phyloP scores from a whole-genome alignment of 1,140 invertebrate species.

The Drosophila pruinosa region DNA sequence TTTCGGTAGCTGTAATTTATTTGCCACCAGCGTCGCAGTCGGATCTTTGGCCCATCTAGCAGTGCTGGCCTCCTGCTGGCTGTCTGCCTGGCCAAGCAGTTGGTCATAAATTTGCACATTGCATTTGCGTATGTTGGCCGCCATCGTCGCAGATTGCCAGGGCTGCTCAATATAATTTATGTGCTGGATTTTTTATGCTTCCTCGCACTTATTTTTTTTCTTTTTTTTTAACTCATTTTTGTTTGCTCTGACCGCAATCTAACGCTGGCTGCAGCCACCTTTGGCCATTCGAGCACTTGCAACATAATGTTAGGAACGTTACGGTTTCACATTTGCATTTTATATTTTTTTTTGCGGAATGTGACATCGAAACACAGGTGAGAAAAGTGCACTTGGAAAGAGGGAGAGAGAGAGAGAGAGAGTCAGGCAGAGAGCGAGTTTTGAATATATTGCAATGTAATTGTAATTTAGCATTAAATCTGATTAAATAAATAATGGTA shows the following conservation, averaged over 20 bases:
- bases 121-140: constrained; percentile 66
- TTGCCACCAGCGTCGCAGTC: too few relatives aligned
- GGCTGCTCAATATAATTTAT: constrained; percentile 52
- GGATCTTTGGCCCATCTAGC: too few relatives aligned
- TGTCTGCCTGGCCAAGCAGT: constrained; percentile 14
- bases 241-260: not conserved
- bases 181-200: constrained; percentile 67
- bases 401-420: too few relatives aligned
- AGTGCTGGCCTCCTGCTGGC: not conserved
- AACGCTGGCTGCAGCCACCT: not conserved
- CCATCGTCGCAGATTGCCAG: constrained; percentile 35
- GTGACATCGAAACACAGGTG: not conserved
- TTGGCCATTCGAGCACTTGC: not conserved
- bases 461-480: too few relatives aligned
- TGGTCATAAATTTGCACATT: constrained; percentile 35
- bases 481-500: too few relatives aligned
- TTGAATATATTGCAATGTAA: not conserved
- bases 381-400: too few relatives aligned
- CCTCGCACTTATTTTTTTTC: not conserved
- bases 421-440: too few relatives aligned
- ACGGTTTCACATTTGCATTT: not conserved
- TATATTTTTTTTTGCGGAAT: not conserved
- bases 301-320: not conserved
- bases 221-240: not conserved
- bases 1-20: constrained; percentile 55